Evolutionary conservation across 2,888 invertebrate genomes (phyloP).

Genomic region (Synanthedon tipuliformis): DNA sequence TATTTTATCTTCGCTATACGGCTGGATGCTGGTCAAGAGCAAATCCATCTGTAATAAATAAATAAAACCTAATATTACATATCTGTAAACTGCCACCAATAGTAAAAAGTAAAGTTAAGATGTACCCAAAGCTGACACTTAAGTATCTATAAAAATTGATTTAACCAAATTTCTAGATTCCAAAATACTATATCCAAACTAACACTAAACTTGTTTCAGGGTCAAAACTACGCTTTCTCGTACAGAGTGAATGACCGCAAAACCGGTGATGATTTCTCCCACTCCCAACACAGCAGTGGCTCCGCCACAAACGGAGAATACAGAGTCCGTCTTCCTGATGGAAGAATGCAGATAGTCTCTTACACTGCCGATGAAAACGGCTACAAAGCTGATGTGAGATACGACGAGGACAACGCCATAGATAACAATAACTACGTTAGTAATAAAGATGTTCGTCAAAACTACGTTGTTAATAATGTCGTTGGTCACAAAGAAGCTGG

Average conservation of each 20-base stretch:
- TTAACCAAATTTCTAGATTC: no score
- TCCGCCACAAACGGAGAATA: slow-evolving; percentile 76
- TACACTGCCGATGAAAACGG: slow-evolving; percentile 76
- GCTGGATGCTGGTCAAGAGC: no score
- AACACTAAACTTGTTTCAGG: slow-evolving; percentile 21
- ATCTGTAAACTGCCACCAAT: no score
- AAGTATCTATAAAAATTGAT: no score
- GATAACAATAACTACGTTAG: slow-evolving; percentile 10
- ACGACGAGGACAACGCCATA: slow-evolving; percentile 45
- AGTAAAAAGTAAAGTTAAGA: no score
- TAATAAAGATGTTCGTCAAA: slow-evolving; percentile 5
- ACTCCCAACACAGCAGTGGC: slow-evolving; percentile 72
- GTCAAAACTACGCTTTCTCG: slow-evolving; percentile 74
- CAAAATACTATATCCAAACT: no score
- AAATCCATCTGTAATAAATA: no score
- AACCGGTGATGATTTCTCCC: slow-evolving; percentile 77
- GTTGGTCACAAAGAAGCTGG: slow-evolving; percentile 1
- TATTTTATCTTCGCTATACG: no score
- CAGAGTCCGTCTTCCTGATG: slow-evolving; percentile 76
- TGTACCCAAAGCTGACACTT: no score
- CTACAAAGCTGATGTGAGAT: slow-evolving; percentile 75
- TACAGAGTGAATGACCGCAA: slow-evolving; percentile 73
- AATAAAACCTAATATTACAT: no score
- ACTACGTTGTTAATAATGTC: slow-evolving; percentile 7
- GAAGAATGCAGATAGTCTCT: slow-evolving; percentile 74